Evolutionary conservation across 2,888 invertebrate species (phyloP).

Genomic region (Lysandra coridon): DNA sequence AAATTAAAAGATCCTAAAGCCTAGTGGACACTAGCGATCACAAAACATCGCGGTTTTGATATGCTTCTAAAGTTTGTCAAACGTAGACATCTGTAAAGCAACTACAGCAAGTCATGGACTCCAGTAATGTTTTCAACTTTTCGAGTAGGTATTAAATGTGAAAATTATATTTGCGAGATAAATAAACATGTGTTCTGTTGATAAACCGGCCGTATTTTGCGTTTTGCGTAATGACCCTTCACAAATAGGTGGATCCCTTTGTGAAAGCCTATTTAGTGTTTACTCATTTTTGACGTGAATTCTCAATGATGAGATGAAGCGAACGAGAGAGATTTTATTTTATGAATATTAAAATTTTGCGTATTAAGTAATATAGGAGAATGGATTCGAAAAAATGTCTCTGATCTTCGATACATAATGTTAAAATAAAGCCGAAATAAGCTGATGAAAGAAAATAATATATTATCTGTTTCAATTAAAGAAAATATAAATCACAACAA

Average conservation of each 20-base stretch:
- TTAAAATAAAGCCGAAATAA: neutral
- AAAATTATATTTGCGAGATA: conserved; percentile 8
- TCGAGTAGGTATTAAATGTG: neutral
- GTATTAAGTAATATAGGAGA: neutral
- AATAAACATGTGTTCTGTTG: conserved; percentile 14
- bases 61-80: neutral
- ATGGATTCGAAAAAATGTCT: neutral
- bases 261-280: conserved; percentile 18
- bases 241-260: conserved; percentile 25
- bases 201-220: conserved; percentile 22
- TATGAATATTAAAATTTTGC: neutral
- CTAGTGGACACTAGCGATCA: neutral
- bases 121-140: neutral
- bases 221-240: conserved; percentile 23
- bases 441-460: neutral
- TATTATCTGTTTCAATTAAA: neutral
- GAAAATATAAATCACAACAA: neutral
- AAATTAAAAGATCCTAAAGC: neutral
- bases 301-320: neutral
- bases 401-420: neutral
- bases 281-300: conserved; percentile 21
- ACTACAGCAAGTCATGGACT: neutral
- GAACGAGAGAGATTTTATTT: neutral
- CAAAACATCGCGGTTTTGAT: neutral
- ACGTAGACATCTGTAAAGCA: conserved; percentile 1